Base-by-base conservation (phyloP, 1,140 invertebrate genomes). In the Papilio machaon region DNA sequence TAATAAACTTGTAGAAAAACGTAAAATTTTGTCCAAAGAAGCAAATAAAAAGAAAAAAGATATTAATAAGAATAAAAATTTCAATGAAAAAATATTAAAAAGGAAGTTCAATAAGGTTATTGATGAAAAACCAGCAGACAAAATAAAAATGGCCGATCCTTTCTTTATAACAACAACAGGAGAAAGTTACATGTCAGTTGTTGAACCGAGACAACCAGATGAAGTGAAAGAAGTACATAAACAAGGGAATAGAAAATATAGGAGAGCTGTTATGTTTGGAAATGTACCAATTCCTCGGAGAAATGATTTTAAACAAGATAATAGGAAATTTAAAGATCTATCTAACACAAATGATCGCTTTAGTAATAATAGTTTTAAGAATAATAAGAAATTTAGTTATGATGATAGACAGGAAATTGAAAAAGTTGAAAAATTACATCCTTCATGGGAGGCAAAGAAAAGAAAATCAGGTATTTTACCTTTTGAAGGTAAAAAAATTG, bases 401-500 rank as follows among this genome's bases (percentile, higher is more conserved):
- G 83, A 78, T 38, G 58, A 79, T 43, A 81, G 77, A 38, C 83
- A 75, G 79, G 81, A 83, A 79, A 80, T 46, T 79, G 79, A 84
- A 19, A 87, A 87, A 46, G 81, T 80, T 49, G 94, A 95, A 83
- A 95, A 95, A 89, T 85, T 96, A 81, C 96, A 96, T 94, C 95
- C 96, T 4, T 96, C 96, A 13, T 96, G 96, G 96, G 95, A 95
- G 87, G 96, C 96, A 6, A 96, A 96, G 84, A 96, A 95, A 74
- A 89, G 92, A 79, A 88, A 92, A 81, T 92, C 92, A 35, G 87
- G 90, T 80, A 92, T 95, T 76, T 85, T 94, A 84, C 91, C 93
- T 70, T 95, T 93, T 81, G 84, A 94, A 87, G 94, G 94, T 81
- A 95, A 94, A 87, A 95, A 95, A 85, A 94, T 92, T 85, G 90